Evolutionary conservation across 2,888 invertebrate genomes (phyloP).

Genomic region (Sesia apiformis): DNA sequence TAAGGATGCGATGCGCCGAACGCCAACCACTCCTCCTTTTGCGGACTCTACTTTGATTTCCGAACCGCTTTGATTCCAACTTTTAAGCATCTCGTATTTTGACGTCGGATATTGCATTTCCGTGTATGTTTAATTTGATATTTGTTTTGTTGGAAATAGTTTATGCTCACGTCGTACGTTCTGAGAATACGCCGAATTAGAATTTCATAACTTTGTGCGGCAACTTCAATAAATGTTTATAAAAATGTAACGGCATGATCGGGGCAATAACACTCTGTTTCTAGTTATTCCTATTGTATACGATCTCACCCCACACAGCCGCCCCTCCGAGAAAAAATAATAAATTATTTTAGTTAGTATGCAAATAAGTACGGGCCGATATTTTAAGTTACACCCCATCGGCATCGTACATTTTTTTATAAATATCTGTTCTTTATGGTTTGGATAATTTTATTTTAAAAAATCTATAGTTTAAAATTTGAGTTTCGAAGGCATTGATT

Average conservation of each 20-base stretch:
- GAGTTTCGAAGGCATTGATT: too few species aligned
- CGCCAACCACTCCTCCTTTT: conserved; percentile 43
- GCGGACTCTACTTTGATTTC: conserved; percentile 64
- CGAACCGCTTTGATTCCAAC: conserved; percentile 68
- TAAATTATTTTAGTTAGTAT: conserved; percentile 76
- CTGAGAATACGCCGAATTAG: conserved; percentile 22
- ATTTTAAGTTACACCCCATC: conserved; percentile 70
- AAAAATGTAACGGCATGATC: conserved; percentile 48
- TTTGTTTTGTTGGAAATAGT: conserved; percentile 42
- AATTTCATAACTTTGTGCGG: conserved; percentile 10
- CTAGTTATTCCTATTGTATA: conserved; percentile 64
- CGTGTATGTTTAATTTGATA: conserved; percentile 56
- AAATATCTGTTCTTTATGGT: conserved; percentile 55
- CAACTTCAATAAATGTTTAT: conserved; percentile 35
- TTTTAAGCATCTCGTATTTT: conserved; percentile 63
- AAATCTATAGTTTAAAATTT: conserved; percentile 3
- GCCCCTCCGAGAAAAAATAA: conserved; percentile 71
- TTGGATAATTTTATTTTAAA: conserved; percentile 33
- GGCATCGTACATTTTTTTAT: conserved; percentile 48
- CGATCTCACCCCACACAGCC: conserved; percentile 54
- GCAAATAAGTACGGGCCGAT: conserved; percentile 69
- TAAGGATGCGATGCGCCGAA: conserved; percentile 59
- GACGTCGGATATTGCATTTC: conserved; percentile 66
- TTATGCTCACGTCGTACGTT: conserved; percentile 26
- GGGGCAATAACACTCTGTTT: conserved; percentile 66